phyloP scores from a whole-genome alignment of 2,888 invertebrate genomes.

The Mantis religiosa region DNA sequence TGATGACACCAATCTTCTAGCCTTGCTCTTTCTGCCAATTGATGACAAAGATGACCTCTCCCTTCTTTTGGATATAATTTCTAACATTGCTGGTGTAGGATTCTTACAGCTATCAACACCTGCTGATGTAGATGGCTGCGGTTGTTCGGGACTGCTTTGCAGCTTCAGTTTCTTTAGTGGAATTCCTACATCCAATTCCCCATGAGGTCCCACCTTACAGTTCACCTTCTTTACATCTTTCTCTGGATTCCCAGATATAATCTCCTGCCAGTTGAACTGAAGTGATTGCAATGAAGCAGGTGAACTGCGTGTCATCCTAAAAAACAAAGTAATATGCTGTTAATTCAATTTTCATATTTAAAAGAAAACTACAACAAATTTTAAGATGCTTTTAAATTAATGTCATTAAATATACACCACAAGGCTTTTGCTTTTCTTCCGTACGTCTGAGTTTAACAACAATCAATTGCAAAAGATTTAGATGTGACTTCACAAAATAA shows the following conservation, averaged over 20 bases:
- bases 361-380: background rate
- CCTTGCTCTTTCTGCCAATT: background rate
- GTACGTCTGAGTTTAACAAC: background rate
- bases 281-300: conserved; percentile 28
- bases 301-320: conserved; percentile 27
- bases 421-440: background rate
- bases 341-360: background rate
- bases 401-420: background rate
- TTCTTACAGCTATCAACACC: conserved; percentile 36
- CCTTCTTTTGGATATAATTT: conserved; percentile 58
- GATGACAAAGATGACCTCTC: conserved; percentile 46
- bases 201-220: conserved; percentile 35
- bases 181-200: conserved; percentile 44
- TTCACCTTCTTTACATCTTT: conserved; percentile 51
- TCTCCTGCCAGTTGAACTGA: conserved; percentile 62
- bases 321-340: background rate
- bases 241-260: conserved; percentile 61
- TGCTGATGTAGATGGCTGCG: conserved; percentile 30
- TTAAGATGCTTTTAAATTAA: too few species aligned
- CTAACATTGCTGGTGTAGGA: conserved; percentile 70
- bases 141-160: conserved; percentile 22
- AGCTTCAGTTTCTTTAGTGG: background rate
- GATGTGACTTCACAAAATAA: too few species aligned
- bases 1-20: background rate
- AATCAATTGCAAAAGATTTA: background rate